A percentile compares a stretch with the other conserved stretches of the same genome.
These are phyloP conservation scores for Rhingia rostrata DNA, from an alignment of 2,888 invertebrate genomes.

Conservation along the genomic window DNA sequence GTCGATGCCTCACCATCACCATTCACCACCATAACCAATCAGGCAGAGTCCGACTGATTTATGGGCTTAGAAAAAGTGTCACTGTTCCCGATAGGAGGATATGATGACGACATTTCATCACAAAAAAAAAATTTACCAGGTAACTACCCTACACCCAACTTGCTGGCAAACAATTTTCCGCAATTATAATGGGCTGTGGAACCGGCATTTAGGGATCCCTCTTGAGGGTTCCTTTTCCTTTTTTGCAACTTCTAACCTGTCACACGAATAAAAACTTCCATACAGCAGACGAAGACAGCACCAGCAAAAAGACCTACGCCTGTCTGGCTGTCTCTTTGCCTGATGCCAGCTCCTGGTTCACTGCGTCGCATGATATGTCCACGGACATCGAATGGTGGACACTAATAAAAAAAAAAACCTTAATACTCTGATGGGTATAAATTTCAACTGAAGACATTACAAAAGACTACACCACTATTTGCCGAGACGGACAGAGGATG, in stretches of 20 bases:
- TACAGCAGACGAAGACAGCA: background rate
- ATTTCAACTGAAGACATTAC: constrained; percentile 71
- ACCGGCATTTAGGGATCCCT: constrained; percentile 33
- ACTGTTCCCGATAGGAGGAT: constrained; percentile 42
- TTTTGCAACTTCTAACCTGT: constrained; percentile 38
- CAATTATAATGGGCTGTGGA: constrained; percentile 62
- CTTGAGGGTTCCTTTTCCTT: background rate
- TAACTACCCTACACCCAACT: constrained; percentile 3
- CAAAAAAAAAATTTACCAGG: constrained; percentile 19
- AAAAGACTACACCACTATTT: constrained; percentile 73
- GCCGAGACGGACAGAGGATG: constrained; percentile 42
- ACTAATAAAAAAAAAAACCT: constrained; percentile 19
- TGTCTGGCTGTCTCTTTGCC: constrained; percentile 58
- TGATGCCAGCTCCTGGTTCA: constrained; percentile 57
- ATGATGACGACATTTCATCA: constrained; percentile 69
- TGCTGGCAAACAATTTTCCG: constrained; percentile 61
- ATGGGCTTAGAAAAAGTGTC: constrained; percentile 71
- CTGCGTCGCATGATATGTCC: constrained; percentile 62
- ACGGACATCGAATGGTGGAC: constrained; percentile 32
- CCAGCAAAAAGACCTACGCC: constrained; percentile 52
- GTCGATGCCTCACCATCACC: constrained; percentile 8
- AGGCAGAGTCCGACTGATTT: constrained; percentile 53
- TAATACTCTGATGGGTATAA: constrained; percentile 67
- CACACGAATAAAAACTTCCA: constrained; percentile 29
- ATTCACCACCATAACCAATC: constrained; percentile 17